Percentiles rank a stretch among this genome's conserved stretches.
Conservation (phyloP, 2,113 vertebrate species). For the Chelonoidis abingdonii region DNA sequence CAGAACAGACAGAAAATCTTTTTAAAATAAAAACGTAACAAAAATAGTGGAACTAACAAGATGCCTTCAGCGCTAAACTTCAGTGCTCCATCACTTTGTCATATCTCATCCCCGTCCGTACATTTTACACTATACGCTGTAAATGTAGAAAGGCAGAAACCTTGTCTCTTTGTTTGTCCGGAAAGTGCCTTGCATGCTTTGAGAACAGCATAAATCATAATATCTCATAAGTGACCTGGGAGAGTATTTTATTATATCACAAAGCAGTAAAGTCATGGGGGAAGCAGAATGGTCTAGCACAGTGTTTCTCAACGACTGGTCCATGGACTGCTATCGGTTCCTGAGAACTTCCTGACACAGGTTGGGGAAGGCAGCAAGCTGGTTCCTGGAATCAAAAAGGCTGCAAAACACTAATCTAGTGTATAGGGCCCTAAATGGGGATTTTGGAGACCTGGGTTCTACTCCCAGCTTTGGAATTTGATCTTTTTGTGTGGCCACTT, state of each 20-base stretch:
- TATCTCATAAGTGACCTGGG: background rate
- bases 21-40: background rate
- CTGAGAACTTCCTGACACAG: background rate
- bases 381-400: background rate
- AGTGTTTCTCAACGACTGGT: background rate
- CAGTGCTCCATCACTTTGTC: background rate
- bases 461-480: background rate
- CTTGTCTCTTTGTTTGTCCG: background rate
- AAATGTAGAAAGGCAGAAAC: background rate
- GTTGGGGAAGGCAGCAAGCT: background rate
- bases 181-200: background rate
- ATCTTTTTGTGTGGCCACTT: background rate
- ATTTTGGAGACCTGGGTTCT: background rate
- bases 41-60: background rate
- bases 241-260: background rate
- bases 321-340: background rate
- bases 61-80: background rate
- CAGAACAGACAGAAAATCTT: background rate
- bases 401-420: background rate
- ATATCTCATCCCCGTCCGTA: background rate
- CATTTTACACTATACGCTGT: background rate
- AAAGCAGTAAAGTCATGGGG: background rate
- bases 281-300: background rate
- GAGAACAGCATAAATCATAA: background rate
- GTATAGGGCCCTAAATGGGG: rapidly evolving